These are phyloP conservation scores for Amiota mariae DNA, from an alignment of 2,888 invertebrate species.

Conservation along the genomic window DNA sequence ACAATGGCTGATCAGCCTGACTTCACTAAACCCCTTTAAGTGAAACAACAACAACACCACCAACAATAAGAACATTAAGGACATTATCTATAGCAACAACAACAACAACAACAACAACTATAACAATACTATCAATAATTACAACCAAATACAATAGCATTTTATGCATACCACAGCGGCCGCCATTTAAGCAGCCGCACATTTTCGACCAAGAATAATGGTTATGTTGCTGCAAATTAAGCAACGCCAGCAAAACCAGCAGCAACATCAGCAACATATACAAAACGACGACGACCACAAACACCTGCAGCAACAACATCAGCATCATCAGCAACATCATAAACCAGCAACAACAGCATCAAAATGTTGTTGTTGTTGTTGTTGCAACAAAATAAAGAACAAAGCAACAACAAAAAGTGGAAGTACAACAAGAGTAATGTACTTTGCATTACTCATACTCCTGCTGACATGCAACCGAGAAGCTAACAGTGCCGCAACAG, in stretches of 20 bases:
- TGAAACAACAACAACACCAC: not conserved
- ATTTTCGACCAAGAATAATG: constrained; percentile 67
- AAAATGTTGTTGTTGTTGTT: too few species aligned
- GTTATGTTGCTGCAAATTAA: constrained; percentile 71
- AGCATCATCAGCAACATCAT: constrained; percentile 25
- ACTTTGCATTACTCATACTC: constrained; percentile 41
- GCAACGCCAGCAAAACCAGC: constrained; percentile 60
- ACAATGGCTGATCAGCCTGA: too few species aligned
- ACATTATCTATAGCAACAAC: too few species aligned
- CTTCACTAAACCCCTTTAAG: too few species aligned
- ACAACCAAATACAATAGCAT: constrained; percentile 26
- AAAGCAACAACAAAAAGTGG: constrained; percentile 22
- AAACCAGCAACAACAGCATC: constrained; percentile 27
- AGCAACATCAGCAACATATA: constrained; percentile 42
- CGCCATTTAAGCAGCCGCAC: constrained; percentile 55
- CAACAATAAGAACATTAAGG: constrained; percentile 27
- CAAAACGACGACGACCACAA: constrained; percentile 45
- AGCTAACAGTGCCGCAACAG: constrained; percentile 7
- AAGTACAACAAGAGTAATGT: constrained; percentile 38
- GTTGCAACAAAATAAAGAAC: too few species aligned
- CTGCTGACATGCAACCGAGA: constrained; percentile 53
- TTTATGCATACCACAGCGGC: constrained; percentile 30
- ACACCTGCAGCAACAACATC: constrained; percentile 30
- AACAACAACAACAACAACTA: not conserved
- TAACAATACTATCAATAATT: constrained; percentile 32